A percentile compares a stretch with the other conserved stretches of the same genome.
Evolutionary conservation across 2,797 vertebrate genomes (phyloP).

Genomic region (Hephaestus fuliginosus): DNA sequence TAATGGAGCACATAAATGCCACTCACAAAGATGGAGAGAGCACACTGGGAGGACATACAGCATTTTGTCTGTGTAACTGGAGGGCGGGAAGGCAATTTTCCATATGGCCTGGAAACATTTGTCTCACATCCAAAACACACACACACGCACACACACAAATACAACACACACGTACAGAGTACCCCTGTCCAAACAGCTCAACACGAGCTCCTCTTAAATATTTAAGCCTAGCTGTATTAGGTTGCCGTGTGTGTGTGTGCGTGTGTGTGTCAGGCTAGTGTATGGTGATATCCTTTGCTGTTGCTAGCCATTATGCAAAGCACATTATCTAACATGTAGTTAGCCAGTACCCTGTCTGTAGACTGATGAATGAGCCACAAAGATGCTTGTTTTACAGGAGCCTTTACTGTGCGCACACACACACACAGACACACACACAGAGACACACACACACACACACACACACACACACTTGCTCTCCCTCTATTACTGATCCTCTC

Average conservation of each 20-base stretch:
- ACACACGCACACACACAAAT: slow-evolving; percentile 8
- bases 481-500: not conserved
- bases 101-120: slow-evolving; percentile 64
- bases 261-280: slow-evolving; percentile 4
- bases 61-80: slow-evolving; percentile 33
- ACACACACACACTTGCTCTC: not conserved
- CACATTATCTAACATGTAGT: slow-evolving; percentile 48
- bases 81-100: slow-evolving; percentile 56
- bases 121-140: slow-evolving; percentile 38
- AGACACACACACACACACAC: not conserved
- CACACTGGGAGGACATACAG: not conserved
- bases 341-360: not conserved
- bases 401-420: not conserved
- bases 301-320: slow-evolving; percentile 48
- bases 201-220: slow-evolving; percentile 46
- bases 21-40: not conserved
- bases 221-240: slow-evolving; percentile 43
- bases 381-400: slow-evolving; percentile 24
- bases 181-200: slow-evolving; percentile 34
- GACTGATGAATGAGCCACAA: slow-evolving; percentile 34
- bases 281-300: slow-evolving; percentile 43
- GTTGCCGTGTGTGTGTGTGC: slow-evolving; percentile 24
- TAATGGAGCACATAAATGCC: too few species aligned
- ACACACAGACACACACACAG: slow-evolving; percentile 4
- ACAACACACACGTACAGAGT: slow-evolving; percentile 1